These are phyloP conservation scores for Heterochromis multidens DNA, from an alignment of 2,113 vertebrate genomes.

Conservation along the genomic window DNA sequence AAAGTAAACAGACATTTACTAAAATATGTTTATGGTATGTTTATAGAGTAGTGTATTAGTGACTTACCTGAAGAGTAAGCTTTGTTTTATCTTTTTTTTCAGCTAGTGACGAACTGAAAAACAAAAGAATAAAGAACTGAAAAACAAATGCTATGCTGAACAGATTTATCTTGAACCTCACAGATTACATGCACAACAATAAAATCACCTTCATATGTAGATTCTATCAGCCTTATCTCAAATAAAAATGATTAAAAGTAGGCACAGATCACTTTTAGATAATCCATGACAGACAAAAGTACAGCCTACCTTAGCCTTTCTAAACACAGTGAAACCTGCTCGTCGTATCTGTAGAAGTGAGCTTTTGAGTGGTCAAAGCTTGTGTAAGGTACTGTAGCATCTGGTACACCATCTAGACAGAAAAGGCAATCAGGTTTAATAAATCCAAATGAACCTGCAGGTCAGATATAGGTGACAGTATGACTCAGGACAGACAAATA, in stretches of 20 bases:
- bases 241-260: not conserved
- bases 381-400: conserved; percentile 87
- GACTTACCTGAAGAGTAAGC: conserved; percentile 86
- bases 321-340: conserved; percentile 92
- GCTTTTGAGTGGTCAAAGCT: conserved; percentile 94
- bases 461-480: not conserved
- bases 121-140: not conserved
- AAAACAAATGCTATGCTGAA: not conserved
- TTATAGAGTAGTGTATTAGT: not conserved
- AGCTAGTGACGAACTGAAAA: conserved; percentile 77
- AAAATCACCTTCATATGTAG: not conserved
- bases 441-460: not conserved
- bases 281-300: not conserved
- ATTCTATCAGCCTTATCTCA: not conserved
- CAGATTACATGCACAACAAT: not conserved
- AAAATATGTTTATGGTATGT: not conserved
- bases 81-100: conserved; percentile 94
- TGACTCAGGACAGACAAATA: not conserved
- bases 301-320: conserved; percentile 87
- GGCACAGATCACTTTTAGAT: not conserved
- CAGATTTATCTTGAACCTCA: not conserved
- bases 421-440: not conserved
- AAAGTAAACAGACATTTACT: not conserved
- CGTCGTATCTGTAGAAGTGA: conserved; percentile 96
- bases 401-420: conserved; percentile 81